These are phyloP conservation scores for Luehdorfia chinensis DNA, from an alignment of 1,140 invertebrate species.

Conservation along the genomic window DNA sequence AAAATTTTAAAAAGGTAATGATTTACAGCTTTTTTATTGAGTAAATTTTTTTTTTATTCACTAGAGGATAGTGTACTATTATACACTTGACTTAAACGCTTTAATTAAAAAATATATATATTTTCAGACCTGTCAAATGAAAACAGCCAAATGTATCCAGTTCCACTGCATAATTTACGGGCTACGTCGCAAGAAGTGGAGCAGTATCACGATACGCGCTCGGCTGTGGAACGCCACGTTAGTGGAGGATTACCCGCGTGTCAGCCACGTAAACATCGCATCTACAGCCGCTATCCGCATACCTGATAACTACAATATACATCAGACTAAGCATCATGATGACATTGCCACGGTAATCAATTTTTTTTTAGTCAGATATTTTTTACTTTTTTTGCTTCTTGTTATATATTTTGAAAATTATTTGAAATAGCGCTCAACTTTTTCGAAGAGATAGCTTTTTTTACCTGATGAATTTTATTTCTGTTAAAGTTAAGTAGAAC, in stretches of 20 bases:
- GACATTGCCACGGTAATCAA: constrained; percentile 75
- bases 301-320: constrained; percentile 82
- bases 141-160: constrained; percentile 91
- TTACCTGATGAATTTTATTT: too few relatives aligned
- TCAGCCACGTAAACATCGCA: constrained; percentile 89
- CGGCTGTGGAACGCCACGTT: constrained; percentile 95
- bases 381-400: too few relatives aligned
- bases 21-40: too few relatives aligned
- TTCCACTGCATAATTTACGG: constrained; percentile 89
- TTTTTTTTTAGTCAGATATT: neutral
- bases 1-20: too few relatives aligned
- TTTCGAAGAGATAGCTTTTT: too few relatives aligned
- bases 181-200: constrained; percentile 84
- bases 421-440: too few relatives aligned
- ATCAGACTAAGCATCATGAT: constrained; percentile 83
- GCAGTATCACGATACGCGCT: constrained; percentile 87
- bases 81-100: too few relatives aligned
- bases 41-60: too few relatives aligned
- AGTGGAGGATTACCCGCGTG: constrained; percentile 90
- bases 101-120: too few relatives aligned
- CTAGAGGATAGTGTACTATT: too few relatives aligned
- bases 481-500: too few relatives aligned
- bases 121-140: constrained; percentile 86
- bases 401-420: too few relatives aligned
- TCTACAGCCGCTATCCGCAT: constrained; percentile 87